Base-by-base conservation (phyloP, 1,140 invertebrate genomes). In the Trichonephila inaurata region DNA sequence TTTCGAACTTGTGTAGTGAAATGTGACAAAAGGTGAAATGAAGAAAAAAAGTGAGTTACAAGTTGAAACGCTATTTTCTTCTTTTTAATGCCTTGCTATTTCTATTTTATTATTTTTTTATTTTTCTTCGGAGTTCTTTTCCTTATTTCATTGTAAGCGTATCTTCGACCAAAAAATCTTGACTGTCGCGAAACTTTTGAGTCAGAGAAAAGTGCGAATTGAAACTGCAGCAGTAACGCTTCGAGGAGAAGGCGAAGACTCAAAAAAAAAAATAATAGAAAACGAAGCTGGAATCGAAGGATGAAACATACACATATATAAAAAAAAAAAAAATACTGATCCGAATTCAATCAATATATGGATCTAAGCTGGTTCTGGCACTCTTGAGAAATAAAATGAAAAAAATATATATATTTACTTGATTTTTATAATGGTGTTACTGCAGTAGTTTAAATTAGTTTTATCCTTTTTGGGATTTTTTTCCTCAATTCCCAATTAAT, bases 161-260 rank as follows among this genome's bases (percentile, higher is more conserved):
- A 83, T 83, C 82, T 51, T 83, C 18, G 82, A 24, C 44, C 51
- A 60, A 83, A 83, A 83, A 83, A 58, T 58, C 82, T 83, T 83
- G 82, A 83, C 40, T 83, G 82, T 83, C 82, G 82, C 7, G 40
- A 60, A 83, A 83, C 82, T 83, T 60, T 60, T 58, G n/a, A 83
- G 82, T 83, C 82, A 21, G 8, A 51, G 82, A 60, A 83, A 83
- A 83, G 82, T 28, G 82, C 82, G 82, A 83, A 83, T 83, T 83
- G 82, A 83, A 83, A 24, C 40, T 51, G 44, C 40, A 83, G 24
- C 82, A n/a, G 82, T 44, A 28, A 83, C 72, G 72, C 33, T 77
- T 18, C 72, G 28, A 77, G 72, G 28, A 40, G 72, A 40, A 33
- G 28, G 18, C 0, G 33, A 33, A 28, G 72, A 77, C 72, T 33